Conservation (phyloP, 2,797 vertebrate genomes). For the Eidolon dupreanum region DNA sequence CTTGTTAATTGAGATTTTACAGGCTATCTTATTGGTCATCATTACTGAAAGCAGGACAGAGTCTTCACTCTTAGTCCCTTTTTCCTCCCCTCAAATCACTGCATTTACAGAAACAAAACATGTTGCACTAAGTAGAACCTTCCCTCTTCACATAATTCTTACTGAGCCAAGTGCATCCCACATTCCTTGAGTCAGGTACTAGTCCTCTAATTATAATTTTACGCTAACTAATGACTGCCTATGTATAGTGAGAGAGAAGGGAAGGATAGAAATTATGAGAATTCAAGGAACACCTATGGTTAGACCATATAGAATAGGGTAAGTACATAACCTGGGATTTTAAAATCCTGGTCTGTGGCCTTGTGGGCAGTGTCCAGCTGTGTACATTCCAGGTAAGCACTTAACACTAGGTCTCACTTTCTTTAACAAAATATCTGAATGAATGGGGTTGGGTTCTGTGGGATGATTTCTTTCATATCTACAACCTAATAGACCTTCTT, state of each 20-base stretch:
- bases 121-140: background rate
- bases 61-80: background rate
- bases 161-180: background rate
- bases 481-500: background rate
- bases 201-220: background rate
- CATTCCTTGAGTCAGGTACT: background rate
- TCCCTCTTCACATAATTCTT: background rate
- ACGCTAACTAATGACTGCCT: background rate
- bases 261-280: background rate
- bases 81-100: background rate
- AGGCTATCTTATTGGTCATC: background rate
- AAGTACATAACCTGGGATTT: background rate
- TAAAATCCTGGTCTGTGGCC: background rate
- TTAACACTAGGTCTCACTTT: background rate
- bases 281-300: background rate
- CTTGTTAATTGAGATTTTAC: conserved; percentile 23
- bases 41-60: conserved; percentile 23
- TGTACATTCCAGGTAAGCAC: background rate
- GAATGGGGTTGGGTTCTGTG: background rate
- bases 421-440: background rate
- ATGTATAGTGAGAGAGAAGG: background rate
- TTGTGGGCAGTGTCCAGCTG: background rate
- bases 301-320: background rate
- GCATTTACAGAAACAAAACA: background rate
- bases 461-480: background rate